A percentile compares a stretch with the other conserved stretches of the same genome.
Evolutionary conservation across 2,113 vertebrate genomes (phyloP).

Genomic region (Isurus oxyrinchus): DNA sequence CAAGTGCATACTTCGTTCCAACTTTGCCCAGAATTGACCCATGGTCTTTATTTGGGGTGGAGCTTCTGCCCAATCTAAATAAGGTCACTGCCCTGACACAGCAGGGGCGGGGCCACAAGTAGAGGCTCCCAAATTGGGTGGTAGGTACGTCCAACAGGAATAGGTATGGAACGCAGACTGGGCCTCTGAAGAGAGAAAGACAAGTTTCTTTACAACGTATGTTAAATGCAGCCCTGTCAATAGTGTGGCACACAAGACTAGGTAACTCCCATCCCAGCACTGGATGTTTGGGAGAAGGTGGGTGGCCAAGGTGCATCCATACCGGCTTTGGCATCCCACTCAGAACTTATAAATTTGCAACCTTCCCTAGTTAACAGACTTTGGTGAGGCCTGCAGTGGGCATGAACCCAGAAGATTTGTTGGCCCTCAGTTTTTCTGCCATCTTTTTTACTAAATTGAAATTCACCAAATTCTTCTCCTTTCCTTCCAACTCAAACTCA

Average conservation of each 20-base stretch:
- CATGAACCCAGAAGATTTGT: background rate
- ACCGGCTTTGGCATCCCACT: background rate
- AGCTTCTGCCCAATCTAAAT: background rate
- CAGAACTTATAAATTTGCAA: background rate
- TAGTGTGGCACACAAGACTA: background rate
- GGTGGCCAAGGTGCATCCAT: background rate
- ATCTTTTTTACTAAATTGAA: background rate
- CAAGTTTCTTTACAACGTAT: background rate
- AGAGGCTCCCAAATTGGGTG: background rate
- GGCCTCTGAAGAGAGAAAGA: background rate
- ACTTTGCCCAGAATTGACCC: background rate
- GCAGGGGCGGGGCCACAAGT: background rate
- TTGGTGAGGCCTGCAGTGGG: background rate
- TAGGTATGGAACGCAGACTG: background rate
- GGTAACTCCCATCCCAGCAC: background rate
- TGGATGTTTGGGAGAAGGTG: background rate
- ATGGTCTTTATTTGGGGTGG: background rate
- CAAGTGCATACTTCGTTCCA: background rate
- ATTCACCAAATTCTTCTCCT: background rate
- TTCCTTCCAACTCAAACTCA: background rate
- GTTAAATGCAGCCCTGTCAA: background rate
- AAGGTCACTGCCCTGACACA: background rate
- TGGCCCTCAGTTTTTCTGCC: background rate
- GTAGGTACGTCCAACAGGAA: background rate
- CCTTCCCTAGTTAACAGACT: background rate